phyloP scores from a whole-genome alignment of 2,113 vertebrate genomes.

The Semnornis frantzii region DNA sequence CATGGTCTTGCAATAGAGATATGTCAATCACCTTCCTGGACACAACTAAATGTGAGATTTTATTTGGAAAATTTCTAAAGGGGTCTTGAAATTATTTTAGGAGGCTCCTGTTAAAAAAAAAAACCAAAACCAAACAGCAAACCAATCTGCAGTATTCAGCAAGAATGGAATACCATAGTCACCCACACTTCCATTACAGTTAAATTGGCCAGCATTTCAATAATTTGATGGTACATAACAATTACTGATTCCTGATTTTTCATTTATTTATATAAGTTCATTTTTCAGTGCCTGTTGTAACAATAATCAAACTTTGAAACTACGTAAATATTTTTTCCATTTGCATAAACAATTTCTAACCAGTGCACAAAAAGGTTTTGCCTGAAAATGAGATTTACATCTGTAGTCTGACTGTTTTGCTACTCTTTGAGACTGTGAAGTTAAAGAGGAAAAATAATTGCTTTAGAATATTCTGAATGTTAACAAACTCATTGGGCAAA shows the following conservation, averaged over 20 bases:
- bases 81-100: not conserved
- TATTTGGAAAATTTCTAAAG: not conserved
- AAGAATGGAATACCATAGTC: not conserved
- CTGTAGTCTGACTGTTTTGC: not conserved
- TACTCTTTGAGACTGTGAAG: not conserved
- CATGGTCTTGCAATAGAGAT: not conserved
- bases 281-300: not conserved
- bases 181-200: not conserved
- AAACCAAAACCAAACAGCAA: too few relatives aligned
- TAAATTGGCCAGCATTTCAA: not conserved
- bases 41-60: not conserved
- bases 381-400: not conserved
- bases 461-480: not conserved
- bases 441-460: not conserved
- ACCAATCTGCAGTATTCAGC: not conserved
- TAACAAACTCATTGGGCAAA: not conserved
- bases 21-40: not conserved
- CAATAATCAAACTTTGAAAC: not conserved
- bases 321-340: accelerated
- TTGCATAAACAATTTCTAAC: not conserved
- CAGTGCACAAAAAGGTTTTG: not conserved
- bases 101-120: not conserved
- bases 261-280: not conserved
- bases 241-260: not conserved
- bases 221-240: not conserved